Conservation (phyloP, 1,140 invertebrate genomes). For the Drosophila mauritiana region DNA sequence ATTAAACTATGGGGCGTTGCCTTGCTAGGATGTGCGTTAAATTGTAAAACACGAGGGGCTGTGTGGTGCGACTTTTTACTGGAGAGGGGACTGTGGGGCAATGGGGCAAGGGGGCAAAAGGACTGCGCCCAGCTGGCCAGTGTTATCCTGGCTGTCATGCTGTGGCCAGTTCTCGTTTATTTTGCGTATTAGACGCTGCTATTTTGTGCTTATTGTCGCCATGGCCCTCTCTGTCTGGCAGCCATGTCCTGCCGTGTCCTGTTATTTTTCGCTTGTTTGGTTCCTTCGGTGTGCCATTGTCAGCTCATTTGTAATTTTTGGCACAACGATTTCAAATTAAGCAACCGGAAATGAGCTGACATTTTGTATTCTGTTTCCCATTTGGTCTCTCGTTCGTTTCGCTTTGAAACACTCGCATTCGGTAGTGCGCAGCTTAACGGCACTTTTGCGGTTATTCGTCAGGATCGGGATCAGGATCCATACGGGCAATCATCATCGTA, state of each 20-base stretch:
- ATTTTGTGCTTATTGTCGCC: slow-evolving; percentile 79
- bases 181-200: slow-evolving; percentile 81
- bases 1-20: slow-evolving; percentile 79
- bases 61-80: neutral
- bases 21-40: slow-evolving; percentile 81
- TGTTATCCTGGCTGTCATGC: slow-evolving; percentile 65
- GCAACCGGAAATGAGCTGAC: slow-evolving; percentile 81
- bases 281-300: slow-evolving; percentile 75
- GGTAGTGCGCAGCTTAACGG: slow-evolving; percentile 9
- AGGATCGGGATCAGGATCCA: slow-evolving; percentile 5
- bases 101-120: slow-evolving; percentile 7
- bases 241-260: slow-evolving; percentile 42
- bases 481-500: slow-evolving; percentile 32
- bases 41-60: slow-evolving; percentile 72
- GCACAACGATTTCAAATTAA: slow-evolving; percentile 81
- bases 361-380: slow-evolving; percentile 47
- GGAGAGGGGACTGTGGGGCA: neutral
- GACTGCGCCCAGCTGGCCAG: slow-evolving; percentile 58
- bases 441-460: slow-evolving; percentile 24
- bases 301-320: slow-evolving; percentile 82
- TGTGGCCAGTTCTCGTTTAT: slow-evolving; percentile 78
- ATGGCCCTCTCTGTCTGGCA: slow-evolving; percentile 5
- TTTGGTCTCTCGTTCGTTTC: neutral
- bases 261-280: slow-evolving; percentile 81
- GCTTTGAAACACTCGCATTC: slow-evolving; percentile 2